Evolutionary conservation across 1,140 invertebrate species (phyloP), one percentile per base, ranked within the genome.

Genomic region (Hormaphis cornu): DNA sequence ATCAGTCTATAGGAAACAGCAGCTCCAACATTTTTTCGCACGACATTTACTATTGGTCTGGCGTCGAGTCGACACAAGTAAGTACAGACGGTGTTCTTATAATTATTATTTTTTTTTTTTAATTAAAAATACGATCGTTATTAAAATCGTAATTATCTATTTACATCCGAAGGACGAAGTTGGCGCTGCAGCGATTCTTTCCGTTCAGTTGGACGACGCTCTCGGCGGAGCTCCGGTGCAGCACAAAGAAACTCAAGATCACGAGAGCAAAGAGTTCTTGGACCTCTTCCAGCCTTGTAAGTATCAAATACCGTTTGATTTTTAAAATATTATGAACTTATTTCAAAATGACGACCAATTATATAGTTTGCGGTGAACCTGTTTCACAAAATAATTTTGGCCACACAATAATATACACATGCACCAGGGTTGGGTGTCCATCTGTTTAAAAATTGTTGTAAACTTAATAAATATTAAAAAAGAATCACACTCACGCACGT

Each of bases 41-140:
- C 84, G 89, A 94, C 77, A 87, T 95, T 58, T 89, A 94, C 78
- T 95, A 91, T 78, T 95, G 92, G 92, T 83, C 95, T 16, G 92
- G 92, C 16, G 84, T 83, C 30, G 82, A 92, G 75, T 90, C 90
- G 0, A 83, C 86, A 14, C 87, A 89, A 80, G 85, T 86, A 76
- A 74, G 72, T 72, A 71, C 52, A 33, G 14, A 24, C 37, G 33
- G 53, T 53, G 52, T 20, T 28, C 14, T 26, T 71, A 20, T 48
- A 33, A 22, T 10, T 22, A 33, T 16, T 12, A 40, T 42, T 48
- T 20, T 66, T 50, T n/a, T 40, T 37, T 14, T 22, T 58, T 33
- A 24, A 37, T 22, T 1, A 61, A n/a, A n/a, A n/a, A n/a, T n/a
- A n/a, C n/a, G n/a, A n/a, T n/a, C n/a, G n/a, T n/a, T n/a, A n/a